phyloP scores from a whole-genome alignment of 1,140 invertebrate genomes.

The Proctacanthus coquilletti region DNA sequence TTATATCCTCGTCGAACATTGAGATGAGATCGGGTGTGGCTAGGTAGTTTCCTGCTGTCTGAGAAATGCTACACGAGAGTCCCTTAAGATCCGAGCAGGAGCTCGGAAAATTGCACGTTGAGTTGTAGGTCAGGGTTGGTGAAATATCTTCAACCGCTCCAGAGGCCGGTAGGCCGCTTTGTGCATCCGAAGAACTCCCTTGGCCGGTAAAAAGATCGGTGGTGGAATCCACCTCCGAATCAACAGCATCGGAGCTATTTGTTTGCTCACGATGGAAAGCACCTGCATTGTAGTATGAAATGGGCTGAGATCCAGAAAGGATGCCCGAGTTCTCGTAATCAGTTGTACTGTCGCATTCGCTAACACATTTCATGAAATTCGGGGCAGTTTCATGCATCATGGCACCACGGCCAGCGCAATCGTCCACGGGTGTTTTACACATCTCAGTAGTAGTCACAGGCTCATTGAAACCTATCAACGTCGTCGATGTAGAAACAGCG shows the following conservation, averaged over 20 bases:
- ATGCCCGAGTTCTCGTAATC: conserved; percentile 1
- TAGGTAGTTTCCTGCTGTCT: background rate
- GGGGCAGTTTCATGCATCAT: background rate
- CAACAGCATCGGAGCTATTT: conserved; percentile 4
- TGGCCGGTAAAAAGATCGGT: conserved; percentile 2
- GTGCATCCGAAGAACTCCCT: background rate
- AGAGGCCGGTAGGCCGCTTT: no score
- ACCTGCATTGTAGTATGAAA: background rate
- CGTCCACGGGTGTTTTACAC: background rate
- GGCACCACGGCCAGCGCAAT: background rate
- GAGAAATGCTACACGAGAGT: background rate
- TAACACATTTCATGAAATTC: background rate
- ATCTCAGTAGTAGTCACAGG: background rate
- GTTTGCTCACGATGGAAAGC: no score
- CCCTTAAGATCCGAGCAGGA: background rate
- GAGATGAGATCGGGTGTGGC: conserved; percentile 12
- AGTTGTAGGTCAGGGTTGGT: no score
- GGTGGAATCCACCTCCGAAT: conserved; percentile 7
- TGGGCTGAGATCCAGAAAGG: background rate
- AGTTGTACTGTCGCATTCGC: conserved; percentile 8
- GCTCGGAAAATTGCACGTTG: background rate
- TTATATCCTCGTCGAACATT: conserved; percentile 9
- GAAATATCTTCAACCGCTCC: no score
- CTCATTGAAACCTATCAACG: background rate
- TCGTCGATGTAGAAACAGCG: background rate